Conservation (phyloP, 2,888 invertebrate species). For the Eristalis arbustorum region DNA sequence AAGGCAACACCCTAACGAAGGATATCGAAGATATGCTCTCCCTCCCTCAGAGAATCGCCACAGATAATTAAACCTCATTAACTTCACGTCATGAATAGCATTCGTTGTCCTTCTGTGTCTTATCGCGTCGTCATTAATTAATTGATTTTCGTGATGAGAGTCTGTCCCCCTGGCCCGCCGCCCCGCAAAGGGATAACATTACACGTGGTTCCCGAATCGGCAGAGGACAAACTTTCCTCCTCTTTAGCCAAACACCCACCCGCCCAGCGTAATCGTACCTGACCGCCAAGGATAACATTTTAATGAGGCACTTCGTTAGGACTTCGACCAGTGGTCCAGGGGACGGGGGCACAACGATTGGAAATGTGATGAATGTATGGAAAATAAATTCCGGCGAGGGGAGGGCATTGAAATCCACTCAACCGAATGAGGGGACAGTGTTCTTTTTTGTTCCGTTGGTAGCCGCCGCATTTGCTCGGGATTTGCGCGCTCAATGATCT, state of each 20-base stretch:
- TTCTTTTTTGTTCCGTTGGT: not conserved
- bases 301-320: not conserved
- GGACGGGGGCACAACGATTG: not conserved
- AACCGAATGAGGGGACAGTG: not conserved
- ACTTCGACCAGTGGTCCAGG: not conserved
- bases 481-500: not conserved
- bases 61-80: not conserved
- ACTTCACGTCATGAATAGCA: not conserved
- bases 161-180: no score
- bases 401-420: not conserved
- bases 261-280: not conserved
- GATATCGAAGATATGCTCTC: not conserved
- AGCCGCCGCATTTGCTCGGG: not conserved
- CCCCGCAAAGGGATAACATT: slow-evolving; percentile 9
- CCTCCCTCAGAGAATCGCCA: not conserved
- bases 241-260: not conserved
- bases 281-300: not conserved
- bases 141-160: slow-evolving; percentile 11
- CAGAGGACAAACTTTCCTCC: not conserved
- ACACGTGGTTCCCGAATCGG: not conserved
- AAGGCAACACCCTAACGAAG: not conserved
- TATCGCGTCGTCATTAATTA: slow-evolving; percentile 10
- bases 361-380: not conserved
- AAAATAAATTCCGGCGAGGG: not conserved
- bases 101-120: not conserved